These are phyloP conservation scores for Mastomys natalensis DNA, from an alignment of 2,113 vertebrate genomes.

Conservation along the genomic window DNA sequence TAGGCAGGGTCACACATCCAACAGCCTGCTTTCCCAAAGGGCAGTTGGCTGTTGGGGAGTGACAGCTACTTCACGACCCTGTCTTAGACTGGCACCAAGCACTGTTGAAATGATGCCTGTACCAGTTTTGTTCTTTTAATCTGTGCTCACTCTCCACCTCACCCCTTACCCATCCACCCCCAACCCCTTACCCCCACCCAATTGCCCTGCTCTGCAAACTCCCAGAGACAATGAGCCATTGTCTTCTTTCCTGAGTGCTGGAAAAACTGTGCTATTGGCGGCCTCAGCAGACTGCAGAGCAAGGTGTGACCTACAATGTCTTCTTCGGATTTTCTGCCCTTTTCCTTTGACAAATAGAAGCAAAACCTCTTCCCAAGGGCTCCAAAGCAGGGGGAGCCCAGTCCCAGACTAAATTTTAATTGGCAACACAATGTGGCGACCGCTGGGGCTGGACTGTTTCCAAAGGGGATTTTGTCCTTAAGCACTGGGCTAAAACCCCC, in stretches of 20 bases:
- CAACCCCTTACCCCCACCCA: slow-evolving; percentile 49
- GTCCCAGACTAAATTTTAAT: slow-evolving; percentile 77
- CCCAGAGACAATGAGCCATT: slow-evolving; percentile 72
- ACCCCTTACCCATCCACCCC: not conserved
- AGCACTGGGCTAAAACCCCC: slow-evolving; percentile 60
- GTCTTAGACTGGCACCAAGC: slow-evolving; percentile 66
- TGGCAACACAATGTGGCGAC: slow-evolving; percentile 80
- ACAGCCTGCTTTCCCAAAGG: not conserved
- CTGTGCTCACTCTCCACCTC: slow-evolving; percentile 57
- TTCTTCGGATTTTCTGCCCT: slow-evolving; percentile 19
- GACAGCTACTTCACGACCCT: slow-evolving; percentile 57
- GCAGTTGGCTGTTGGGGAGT: slow-evolving; percentile 14
- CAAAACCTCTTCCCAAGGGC: slow-evolving; percentile 80
- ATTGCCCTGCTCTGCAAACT: slow-evolving; percentile 58
- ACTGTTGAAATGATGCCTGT: slow-evolving; percentile 70
- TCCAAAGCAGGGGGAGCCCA: slow-evolving; percentile 64
- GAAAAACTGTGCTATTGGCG: slow-evolving; percentile 61
- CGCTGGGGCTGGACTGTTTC: slow-evolving; percentile 76
- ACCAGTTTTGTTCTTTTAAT: slow-evolving; percentile 75
- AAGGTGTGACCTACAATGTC: slow-evolving; percentile 79
- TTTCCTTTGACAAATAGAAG: slow-evolving; percentile 71
- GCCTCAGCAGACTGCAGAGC: slow-evolving; percentile 74
- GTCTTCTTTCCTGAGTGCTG: slow-evolving; percentile 69
- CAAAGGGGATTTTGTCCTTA: slow-evolving; percentile 77
- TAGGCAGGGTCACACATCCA: too few relatives aligned